Conservation (phyloP, 2,113 vertebrate species). For the Nycticorax nycticorax region DNA sequence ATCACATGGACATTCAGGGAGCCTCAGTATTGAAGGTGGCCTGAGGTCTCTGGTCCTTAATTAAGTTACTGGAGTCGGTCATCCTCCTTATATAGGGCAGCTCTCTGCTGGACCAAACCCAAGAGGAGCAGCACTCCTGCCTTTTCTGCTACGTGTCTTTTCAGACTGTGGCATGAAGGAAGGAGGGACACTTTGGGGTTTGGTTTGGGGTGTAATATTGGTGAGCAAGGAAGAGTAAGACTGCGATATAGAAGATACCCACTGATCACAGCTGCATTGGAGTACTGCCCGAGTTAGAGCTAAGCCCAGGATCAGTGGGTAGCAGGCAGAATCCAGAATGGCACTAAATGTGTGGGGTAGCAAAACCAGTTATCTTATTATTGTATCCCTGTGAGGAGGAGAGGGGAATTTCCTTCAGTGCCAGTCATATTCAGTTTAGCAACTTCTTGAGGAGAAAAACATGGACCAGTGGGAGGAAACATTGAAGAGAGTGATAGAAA, state of each 20-base stretch:
- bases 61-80: background rate
- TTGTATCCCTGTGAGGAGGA: background rate
- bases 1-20: background rate
- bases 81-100: rapidly evolving
- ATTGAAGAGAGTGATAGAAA: background rate
- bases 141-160: background rate
- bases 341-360: background rate
- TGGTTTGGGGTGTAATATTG: background rate
- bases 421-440: background rate
- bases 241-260: background rate
- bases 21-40: background rate
- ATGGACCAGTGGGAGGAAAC: background rate
- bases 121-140: background rate
- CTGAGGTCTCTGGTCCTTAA: background rate
- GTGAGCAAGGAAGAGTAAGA: background rate
- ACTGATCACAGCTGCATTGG: background rate
- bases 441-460: background rate
- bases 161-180: background rate
- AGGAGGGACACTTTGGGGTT: background rate
- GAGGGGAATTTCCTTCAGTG: background rate
- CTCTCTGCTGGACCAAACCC: rapidly evolving
- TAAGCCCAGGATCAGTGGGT: background rate
- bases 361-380: background rate
- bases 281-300: background rate
- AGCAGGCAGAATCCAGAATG: background rate